Percentiles rank a stretch among this genome's conserved stretches.
Evolutionary conservation across 2,797 vertebrate genomes (phyloP).

Genomic region (Danio albolineatus): DNA sequence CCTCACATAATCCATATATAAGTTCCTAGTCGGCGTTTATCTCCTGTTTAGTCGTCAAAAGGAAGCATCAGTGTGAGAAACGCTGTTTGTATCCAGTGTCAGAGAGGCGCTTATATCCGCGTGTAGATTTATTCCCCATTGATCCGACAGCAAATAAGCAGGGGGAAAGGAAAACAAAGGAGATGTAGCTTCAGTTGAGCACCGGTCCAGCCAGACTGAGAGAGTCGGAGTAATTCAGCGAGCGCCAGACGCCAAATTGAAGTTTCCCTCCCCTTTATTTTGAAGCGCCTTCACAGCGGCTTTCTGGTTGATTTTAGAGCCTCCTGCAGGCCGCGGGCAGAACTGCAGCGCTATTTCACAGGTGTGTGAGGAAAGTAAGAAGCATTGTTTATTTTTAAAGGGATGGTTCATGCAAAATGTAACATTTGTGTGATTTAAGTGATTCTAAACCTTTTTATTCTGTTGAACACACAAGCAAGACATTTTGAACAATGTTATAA

Average conservation of each 20-base stretch:
- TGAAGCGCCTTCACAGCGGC: neutral
- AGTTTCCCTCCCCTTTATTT: conserved; percentile 39
- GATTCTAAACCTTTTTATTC: too few relatives aligned
- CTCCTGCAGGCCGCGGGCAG: conserved; percentile 62
- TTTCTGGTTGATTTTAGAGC: conserved; percentile 33
- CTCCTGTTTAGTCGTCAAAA: neutral
- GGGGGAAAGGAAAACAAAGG: neutral
- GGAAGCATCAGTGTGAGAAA: neutral
- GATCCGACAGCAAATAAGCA: neutral
- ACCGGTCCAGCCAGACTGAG: neutral
- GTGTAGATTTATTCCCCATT: neutral
- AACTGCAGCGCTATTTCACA: neutral
- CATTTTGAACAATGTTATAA: too few relatives aligned
- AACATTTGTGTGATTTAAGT: too few relatives aligned
- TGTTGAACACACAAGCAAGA: too few relatives aligned
- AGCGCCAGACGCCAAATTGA: conserved; percentile 37
- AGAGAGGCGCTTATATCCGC: neutral
- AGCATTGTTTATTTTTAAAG: neutral
- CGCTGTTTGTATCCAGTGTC: neutral
- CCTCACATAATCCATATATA: neutral
- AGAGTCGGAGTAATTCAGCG: neutral
- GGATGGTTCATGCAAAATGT: too few relatives aligned
- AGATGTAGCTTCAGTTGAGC: neutral
- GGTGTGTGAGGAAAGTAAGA: neutral
- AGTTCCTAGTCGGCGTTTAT: neutral